Evolutionary conservation across 2,888 invertebrate genomes (phyloP).

Genomic region (Andrena praecox): DNA sequence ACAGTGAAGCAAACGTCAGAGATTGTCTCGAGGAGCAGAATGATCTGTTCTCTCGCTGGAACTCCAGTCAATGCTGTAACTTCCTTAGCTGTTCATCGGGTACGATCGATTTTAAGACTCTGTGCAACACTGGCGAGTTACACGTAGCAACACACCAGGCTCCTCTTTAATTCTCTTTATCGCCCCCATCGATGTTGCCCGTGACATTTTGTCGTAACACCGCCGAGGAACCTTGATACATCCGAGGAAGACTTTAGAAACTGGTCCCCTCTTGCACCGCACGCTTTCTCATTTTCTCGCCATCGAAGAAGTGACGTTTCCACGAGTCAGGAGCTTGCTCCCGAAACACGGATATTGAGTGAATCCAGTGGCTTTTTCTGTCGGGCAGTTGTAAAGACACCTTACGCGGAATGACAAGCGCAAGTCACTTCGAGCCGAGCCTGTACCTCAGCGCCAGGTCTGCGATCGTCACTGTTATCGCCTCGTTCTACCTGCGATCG

Average conservation of each 20-base stretch:
- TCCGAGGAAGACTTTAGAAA: background rate
- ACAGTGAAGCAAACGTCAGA: no score
- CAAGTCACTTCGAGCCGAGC: constrained; percentile 2
- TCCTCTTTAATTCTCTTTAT: background rate
- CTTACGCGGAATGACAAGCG: background rate
- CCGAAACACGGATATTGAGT: background rate
- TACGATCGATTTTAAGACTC: no score
- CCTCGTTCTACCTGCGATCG: background rate
- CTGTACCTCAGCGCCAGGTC: background rate
- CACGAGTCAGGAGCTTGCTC: background rate
- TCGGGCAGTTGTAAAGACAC: no score
- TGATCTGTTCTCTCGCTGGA: no score
- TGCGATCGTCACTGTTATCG: constrained; percentile 6
- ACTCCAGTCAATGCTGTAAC: no score
- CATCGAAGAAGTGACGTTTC: no score
- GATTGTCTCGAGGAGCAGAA: no score
- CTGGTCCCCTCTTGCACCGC: background rate
- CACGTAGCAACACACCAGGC: background rate
- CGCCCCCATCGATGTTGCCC: background rate
- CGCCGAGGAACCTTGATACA: background rate
- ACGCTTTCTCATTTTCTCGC: no score
- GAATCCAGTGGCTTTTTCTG: no score
- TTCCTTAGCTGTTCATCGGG: no score
- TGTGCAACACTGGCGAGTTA: no score
- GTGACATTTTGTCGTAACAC: constrained; percentile 1